Base-by-base conservation (phyloP, 2,888 invertebrate species). In the Megaustenia siamemsis region DNA sequence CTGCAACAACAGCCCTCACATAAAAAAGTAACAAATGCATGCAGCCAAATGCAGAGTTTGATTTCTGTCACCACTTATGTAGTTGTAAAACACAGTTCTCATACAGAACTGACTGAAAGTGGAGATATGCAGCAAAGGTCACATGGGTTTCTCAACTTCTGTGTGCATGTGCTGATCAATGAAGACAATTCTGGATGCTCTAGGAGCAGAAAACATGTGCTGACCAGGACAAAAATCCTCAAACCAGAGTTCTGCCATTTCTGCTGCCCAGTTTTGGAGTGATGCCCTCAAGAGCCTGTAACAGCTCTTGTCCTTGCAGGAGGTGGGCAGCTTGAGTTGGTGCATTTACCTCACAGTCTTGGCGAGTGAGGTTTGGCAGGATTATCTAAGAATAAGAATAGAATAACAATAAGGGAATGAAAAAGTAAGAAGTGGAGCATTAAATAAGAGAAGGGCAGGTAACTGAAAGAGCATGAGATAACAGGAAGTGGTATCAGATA, bases 261-360 rank as follows among this genome's bases (percentile, higher is more conserved):
- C 63, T 76, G 43, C 35, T n/a, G 10, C 76, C 83, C 18, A 68
- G 3, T 56, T 76, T 68, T 45, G 82, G 66, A 45, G 63, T 63
- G 69, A 77, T 66, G 38, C 53, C 83, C 81, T 89, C 89, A 60
- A 90, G 90, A 43, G 91, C 91, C 24, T 81, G 79, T 53, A 90
- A 83, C 12, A 91, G 85, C 45, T 91, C 91, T 28, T 87, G 86
- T 8, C 90, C 91, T 49, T 90, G 89, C 24, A 91, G 88, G 0
- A 91, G 88, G 32, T 85, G 78, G 40, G 38, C 71, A 21, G 84
- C 82, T 32, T 81, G 80, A 21, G 82, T 84, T 18, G 90, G 90
- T 18, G 90, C 90, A 73, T 91, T 91, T 38, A 90, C 91, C 81
- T 90, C 91, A 77, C 89, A 89, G 85, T 91, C 90, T 35, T 88